Evolutionary conservation across 2,797 vertebrate species (phyloP).

Genomic region (Bradypus variegatus): DNA sequence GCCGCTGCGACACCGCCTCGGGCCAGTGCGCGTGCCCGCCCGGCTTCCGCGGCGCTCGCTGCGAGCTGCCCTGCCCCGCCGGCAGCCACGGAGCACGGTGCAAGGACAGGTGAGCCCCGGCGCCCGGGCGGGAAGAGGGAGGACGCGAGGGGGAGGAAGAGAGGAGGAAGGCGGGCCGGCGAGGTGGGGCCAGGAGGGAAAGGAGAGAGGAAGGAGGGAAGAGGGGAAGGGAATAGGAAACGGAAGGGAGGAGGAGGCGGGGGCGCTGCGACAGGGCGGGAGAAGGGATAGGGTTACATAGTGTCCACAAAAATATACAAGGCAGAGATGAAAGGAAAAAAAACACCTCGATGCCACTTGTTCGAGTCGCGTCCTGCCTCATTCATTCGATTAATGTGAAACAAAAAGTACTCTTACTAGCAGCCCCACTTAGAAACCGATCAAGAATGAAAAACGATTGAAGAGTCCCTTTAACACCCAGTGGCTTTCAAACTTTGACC

Average conservation of each 20-base stretch:
- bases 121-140: not conserved
- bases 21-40: conserved; percentile 84
- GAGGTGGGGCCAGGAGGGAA: no score
- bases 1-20: conserved; percentile 72
- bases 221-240: no score
- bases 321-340: not conserved
- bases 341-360: no score
- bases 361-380: not conserved
- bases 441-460: not conserved
- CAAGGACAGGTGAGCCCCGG: conserved; percentile 72
- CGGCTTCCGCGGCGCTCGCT: conserved; percentile 81
- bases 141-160: not conserved
- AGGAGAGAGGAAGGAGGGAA: not conserved
- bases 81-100: conserved; percentile 84
- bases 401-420: not conserved
- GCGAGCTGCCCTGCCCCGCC: conserved; percentile 74
- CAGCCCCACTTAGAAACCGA: not conserved
- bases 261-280: rapidly evolving
- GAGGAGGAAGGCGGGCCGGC: not conserved
- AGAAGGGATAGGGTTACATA: no score
- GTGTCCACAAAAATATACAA: not conserved
- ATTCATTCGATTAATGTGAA: not conserved
- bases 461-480: not conserved
- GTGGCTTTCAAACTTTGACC: conserved; percentile 11
- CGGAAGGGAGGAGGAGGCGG: rapidly evolving